Evolutionary conservation across 1,140 invertebrate genomes (phyloP).

Genomic region (Drosophila orosa): DNA sequence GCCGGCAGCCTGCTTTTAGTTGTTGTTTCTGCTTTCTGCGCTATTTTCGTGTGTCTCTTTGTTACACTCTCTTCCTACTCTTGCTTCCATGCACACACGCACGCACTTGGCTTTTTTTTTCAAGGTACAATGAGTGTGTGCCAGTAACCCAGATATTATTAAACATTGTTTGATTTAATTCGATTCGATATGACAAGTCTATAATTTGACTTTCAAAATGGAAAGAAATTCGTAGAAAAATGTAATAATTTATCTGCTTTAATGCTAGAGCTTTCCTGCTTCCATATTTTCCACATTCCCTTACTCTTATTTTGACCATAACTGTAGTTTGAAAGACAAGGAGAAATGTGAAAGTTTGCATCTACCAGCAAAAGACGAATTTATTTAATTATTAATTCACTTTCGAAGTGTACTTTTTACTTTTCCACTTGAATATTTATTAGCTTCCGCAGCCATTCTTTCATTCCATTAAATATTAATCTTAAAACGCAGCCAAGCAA

Average conservation of each 20-base stretch:
- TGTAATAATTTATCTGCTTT: background rate
- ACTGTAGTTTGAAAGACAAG: conserved; percentile 3
- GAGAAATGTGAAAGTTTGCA: conserved; percentile 73
- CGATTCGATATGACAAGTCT: conserved; percentile 23
- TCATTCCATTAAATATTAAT: conserved; percentile 15
- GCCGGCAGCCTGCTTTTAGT: conserved; percentile 10
- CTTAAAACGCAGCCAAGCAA: conserved; percentile 20
- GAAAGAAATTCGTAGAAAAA: conserved; percentile 35
- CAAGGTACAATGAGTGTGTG: conserved; percentile 57
- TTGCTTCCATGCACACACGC: conserved; percentile 13
- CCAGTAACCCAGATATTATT: conserved; percentile 65
- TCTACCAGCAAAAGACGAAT: conserved; percentile 28
- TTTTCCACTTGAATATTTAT: conserved; percentile 19
- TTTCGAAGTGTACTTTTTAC: conserved; percentile 25
- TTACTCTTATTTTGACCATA: background rate
- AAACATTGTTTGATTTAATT: conserved; percentile 8
- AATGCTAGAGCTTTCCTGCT: background rate
- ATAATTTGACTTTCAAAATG: conserved; percentile 45
- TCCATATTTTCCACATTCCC: background rate
- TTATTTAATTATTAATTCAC: conserved; percentile 28
- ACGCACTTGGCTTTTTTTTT: conserved; percentile 27
- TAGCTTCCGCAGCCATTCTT: background rate
- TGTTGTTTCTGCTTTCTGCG: conserved; percentile 7
- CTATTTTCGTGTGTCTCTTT: conserved; percentile 25
- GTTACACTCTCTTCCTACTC: conserved; percentile 4